Percentiles rank a stretch among this genome's conserved stretches.
phyloP scores from a whole-genome alignment of 2,797 vertebrate species.

The Micropoecilia bifurca region DNA sequence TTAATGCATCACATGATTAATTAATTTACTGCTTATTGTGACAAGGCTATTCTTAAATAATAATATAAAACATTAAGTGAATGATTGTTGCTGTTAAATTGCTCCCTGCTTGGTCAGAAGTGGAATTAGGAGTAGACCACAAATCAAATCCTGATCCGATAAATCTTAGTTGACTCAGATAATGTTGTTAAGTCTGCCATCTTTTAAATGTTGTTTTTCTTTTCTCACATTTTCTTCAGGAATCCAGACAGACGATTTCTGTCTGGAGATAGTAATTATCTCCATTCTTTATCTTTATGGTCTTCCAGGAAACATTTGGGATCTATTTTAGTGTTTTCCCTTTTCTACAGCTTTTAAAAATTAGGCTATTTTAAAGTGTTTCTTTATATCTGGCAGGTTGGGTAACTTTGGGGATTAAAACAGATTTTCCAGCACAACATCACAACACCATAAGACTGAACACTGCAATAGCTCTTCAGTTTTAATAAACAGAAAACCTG shows the following conservation, averaged over 20 bases:
- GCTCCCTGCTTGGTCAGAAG: not conserved
- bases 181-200: not conserved
- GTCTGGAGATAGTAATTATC: not conserved
- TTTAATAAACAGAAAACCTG: not conserved
- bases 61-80: not conserved
- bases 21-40: too few species aligned
- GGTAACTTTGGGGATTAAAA: not conserved
- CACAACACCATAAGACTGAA: not conserved
- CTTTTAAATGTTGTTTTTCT: not conserved
- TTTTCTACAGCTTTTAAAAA: not conserved
- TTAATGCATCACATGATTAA: too few species aligned
- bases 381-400: not conserved
- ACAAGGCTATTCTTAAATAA: not conserved
- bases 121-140: not conserved
- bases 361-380: not conserved
- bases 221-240: not conserved
- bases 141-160: not conserved
- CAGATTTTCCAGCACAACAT: not conserved
- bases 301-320: not conserved
- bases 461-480: not conserved
- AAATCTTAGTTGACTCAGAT: not conserved
- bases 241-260: too few species aligned
- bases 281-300: not conserved
- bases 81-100: not conserved
- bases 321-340: not conserved